Evolutionary conservation across 1,140 invertebrate genomes (phyloP).

Genomic region (Tetramorium simillimum): DNA sequence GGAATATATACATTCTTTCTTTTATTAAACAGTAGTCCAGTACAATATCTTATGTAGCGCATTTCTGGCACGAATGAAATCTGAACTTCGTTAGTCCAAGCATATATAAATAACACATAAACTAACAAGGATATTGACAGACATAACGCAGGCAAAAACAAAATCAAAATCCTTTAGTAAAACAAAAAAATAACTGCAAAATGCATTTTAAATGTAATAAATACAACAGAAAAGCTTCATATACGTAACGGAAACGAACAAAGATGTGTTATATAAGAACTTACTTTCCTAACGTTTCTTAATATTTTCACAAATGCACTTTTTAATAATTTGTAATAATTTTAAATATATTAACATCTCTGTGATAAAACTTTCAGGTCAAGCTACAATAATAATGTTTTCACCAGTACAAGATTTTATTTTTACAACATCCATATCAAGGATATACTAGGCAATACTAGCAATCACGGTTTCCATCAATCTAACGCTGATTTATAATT

Average conservation of each 20-base stretch:
- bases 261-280: constrained; percentile 32
- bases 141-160: neutral
- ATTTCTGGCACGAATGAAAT: constrained; percentile 75
- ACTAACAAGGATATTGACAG: constrained; percentile 48
- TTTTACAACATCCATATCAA: constrained; percentile 74
- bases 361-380: constrained; percentile 58
- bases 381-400: constrained; percentile 70
- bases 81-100: constrained; percentile 58
- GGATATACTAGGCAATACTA: constrained; percentile 73
- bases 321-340: constrained; percentile 41
- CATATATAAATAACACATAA: constrained; percentile 61
- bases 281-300: constrained; percentile 30
- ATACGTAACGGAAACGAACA: constrained; percentile 37
- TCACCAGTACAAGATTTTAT: constrained; percentile 76
- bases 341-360: constrained; percentile 66
- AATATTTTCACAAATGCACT: constrained; percentile 49
- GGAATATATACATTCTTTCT: constrained; percentile 66
- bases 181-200: constrained; percentile 31
- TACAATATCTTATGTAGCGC: constrained; percentile 68
- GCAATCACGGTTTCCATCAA: constrained; percentile 79
- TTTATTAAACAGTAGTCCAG: constrained; percentile 72
- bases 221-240: constrained; percentile 29
- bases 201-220: constrained; percentile 34
- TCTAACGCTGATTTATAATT: constrained; percentile 81
- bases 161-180: constrained; percentile 28